phyloP scores from a whole-genome alignment of 2,113 vertebrate genomes.

The Rhodinocichla rosea region DNA sequence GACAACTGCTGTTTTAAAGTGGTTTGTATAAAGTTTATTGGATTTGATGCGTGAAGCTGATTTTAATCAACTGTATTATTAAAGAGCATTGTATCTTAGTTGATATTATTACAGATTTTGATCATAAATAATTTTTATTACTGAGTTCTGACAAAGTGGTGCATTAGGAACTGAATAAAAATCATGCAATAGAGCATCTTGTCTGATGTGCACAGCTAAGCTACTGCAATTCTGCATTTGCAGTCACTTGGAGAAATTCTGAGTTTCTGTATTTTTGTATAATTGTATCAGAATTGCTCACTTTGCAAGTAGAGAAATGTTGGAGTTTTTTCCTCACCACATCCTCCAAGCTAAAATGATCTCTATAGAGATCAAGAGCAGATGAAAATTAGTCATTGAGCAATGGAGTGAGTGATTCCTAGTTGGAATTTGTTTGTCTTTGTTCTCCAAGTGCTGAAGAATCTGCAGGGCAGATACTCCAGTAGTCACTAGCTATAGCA shows the following conservation, averaged over 20 bases:
- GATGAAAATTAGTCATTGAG: not conserved
- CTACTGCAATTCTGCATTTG: not conserved
- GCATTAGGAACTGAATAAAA: constrained; percentile 42
- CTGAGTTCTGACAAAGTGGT: not conserved
- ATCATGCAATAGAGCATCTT: not conserved
- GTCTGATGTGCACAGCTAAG: not conserved
- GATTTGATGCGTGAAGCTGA: constrained; percentile 10
- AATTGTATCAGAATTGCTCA: not conserved
- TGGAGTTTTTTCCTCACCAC: not conserved
- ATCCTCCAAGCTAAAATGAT: not conserved
- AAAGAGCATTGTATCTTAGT: constrained; percentile 4
- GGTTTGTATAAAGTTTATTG: constrained; percentile 49
- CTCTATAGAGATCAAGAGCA: not conserved
- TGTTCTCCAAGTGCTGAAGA: not conserved
- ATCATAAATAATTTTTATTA: constrained; percentile 55
- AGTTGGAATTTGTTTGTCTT: not conserved
- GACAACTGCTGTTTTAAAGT: constrained; percentile 74
- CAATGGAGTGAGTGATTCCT: not conserved
- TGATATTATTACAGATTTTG: constrained; percentile 60
- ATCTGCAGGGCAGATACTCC: not conserved
- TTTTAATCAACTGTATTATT: constrained; percentile 40
- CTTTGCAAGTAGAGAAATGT: not conserved
- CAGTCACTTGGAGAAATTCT: not conserved
- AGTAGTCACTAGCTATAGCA: not conserved
- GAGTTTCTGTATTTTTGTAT: not conserved